Base-by-base conservation (phyloP, 2,113 vertebrate species). In the Labeo rohita region DNA sequence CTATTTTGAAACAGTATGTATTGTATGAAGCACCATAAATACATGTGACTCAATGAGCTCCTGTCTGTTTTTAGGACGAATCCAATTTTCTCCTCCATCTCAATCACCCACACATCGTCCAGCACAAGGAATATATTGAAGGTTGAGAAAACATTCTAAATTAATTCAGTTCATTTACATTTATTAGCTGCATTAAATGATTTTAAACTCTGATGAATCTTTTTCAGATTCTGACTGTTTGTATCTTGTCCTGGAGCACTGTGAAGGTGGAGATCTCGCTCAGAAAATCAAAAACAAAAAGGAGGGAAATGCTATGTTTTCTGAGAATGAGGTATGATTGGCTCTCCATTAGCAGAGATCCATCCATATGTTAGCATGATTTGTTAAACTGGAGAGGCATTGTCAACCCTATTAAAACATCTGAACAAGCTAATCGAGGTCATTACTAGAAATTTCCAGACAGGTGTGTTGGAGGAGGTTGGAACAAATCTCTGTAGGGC, bases 31-130 rank as follows among this genome's bases (percentile, higher is more conserved):
- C 5, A 2, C 39, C 3, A 39, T 39, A 39, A 39, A 39, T 39
- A 39, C 16, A 16, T 54, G 52, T 65, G 1, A 28, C 63, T 9
- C 11, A 4, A 12, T 23, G 21, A 72, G 16, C 43, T 43, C 49
- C 45, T 50, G 45, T 76, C 43, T 74, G 39, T 74, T 28, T 76
- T 76, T 28, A 76, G 73, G 73, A 52, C 1, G 47, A 76, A 8
- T 23, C 6, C 8, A 16, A 34, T 0, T 23, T 52, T 16, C n/a
- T 76, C 3, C 73, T 1, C 0, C 45, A 28, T 7, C 73, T 76
- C n/a, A 76, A 2, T 52, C 73, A 76, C 50, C 73, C 73, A 76
- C 73, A 76, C 73, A 76, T 76, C 6, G 12, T 76, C 73, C 5
- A 52, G 8, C 47, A 34, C 13, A 76, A 76, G 23, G 73, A 76